phyloP scores from a whole-genome alignment of 37 sponge, comb jelly and placozoan genomes.

The Crambe crambe region DNA sequence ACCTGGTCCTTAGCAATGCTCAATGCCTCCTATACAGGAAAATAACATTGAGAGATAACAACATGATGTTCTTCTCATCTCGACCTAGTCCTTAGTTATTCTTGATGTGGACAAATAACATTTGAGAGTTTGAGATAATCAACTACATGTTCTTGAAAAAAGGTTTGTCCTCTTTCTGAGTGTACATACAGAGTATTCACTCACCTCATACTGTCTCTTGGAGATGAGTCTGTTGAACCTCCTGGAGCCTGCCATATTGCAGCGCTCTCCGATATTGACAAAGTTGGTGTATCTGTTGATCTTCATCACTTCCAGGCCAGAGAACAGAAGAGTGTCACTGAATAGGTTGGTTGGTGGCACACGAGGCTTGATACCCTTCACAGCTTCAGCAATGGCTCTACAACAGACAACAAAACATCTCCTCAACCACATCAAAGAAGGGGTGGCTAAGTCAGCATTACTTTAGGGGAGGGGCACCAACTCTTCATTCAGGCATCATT shows the following conservation, averaged over 20 bases:
- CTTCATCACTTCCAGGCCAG: slow-evolving; percentile 88
- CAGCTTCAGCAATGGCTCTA: slow-evolving; percentile 89
- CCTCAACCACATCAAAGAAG: neutral
- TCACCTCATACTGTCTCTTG: slow-evolving; percentile 83
- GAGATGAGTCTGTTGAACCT: slow-evolving; percentile 76
- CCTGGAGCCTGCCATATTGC: slow-evolving; percentile 96
- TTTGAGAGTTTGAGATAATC: neutral
- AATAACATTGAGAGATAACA: no score
- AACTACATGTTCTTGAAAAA: no score
- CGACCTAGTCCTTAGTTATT: slow-evolving; percentile 92
- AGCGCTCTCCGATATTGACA: slow-evolving; percentile 98
- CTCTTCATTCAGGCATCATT: no score
- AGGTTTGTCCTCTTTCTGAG: no score
- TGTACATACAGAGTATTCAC: neutral
- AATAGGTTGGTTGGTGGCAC: slow-evolving; percentile 61
- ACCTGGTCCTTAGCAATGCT: slow-evolving; percentile 93
- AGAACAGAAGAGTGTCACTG: slow-evolving; percentile 75
- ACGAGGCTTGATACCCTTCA: slow-evolving; percentile 71
- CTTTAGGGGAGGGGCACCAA: no score
- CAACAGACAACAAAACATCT: no score
- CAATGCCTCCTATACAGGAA: slow-evolving; percentile 90
- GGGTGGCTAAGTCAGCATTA: no score
- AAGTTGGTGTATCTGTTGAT: slow-evolving; percentile 83
- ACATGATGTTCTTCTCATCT: no score
- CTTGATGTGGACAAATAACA: no score